Base-by-base conservation (phyloP, 2,888 invertebrate species). In the Harpalus rubripes region DNA sequence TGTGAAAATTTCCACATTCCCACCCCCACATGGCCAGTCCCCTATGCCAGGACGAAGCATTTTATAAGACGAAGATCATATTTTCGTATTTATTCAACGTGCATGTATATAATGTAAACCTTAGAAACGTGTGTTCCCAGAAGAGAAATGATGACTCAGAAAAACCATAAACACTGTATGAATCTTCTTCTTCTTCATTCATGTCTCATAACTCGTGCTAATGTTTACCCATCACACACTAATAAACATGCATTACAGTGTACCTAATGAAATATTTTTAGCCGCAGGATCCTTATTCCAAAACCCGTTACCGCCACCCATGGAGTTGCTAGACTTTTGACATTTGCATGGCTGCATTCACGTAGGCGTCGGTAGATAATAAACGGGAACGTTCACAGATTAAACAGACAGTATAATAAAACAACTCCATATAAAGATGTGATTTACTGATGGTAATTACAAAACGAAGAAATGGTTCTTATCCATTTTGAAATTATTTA, bases 131-230 rank as follows among this genome's bases (percentile, higher is more conserved):
- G 44, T 2, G 3, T 32, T 32, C 32, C 32, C 32, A 32, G 32
- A 32, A 32, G 32, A 32, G 32, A 32, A 32, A 32, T 32, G 32
- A 32, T 32, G 32, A 32, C 32, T 32, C 32, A 32, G 5, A 32
- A 32, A 6, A 32, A 32, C 32, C 32, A 32, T 12, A 52, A 12
- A 52, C 44, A 52, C 44, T 32, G 32, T 32, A 32, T 32, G 44
- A 52, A 52, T 52, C 44, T 52, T 52, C 44, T 52, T 52, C 44
- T 52, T 52, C 44, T 52, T 52, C 44, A 52, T 52, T 52, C 44
- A 52, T 12, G 44, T 52, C 10, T 12, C 44, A 32, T 52, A 52
- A 52, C 44, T 52, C 4, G 44, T 52, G 32, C 32, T 32, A 32
- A 32, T 32, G 6, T 32, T 12, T 12, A 12, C 44, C 44, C 44